Percentiles rank a stretch among this genome's conserved stretches.
Evolutionary conservation across 2,888 invertebrate genomes (phyloP).

Genomic region (Allolobophora icterica): DNA sequence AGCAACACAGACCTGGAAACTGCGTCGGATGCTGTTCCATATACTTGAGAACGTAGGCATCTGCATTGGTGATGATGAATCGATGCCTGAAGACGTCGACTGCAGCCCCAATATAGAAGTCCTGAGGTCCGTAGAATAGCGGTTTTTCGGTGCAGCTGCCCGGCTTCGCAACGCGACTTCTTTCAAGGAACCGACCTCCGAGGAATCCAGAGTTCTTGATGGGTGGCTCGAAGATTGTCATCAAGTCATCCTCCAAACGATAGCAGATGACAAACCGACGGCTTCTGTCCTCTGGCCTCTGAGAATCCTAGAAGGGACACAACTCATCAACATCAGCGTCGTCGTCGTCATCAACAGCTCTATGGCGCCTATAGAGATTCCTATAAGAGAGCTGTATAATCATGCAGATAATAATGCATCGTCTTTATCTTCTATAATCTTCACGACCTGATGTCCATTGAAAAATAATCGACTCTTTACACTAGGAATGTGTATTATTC

Average conservation of each 20-base stretch:
- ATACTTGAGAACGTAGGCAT: constrained; percentile 81
- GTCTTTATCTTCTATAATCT: background rate
- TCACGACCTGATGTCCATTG: background rate
- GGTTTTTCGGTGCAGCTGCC: constrained; percentile 73
- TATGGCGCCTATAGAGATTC: background rate
- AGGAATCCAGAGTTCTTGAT: constrained; percentile 71
- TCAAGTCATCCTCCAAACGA: constrained; percentile 77
- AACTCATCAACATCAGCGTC: background rate
- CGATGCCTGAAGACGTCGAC: constrained; percentile 78
- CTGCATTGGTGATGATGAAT: constrained; percentile 81
- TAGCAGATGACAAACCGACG: constrained; percentile 80
- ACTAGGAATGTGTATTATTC: no score
- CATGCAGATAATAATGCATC: background rate
- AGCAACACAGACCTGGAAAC: constrained; percentile 58
- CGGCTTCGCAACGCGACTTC: constrained; percentile 75
- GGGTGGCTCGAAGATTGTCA: constrained; percentile 76
- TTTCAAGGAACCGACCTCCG: constrained; percentile 78
- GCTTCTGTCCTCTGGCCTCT: constrained; percentile 79
- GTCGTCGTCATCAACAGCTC: background rate
- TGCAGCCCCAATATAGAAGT: constrained; percentile 79
- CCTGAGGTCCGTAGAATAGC: constrained; percentile 78
- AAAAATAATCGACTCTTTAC: no score
- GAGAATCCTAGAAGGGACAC: constrained; percentile 70
- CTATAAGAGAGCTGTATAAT: background rate
- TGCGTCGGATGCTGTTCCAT: constrained; percentile 64